Percentiles rank a stretch among this genome's conserved stretches.
phyloP scores from a whole-genome alignment of 2,888 invertebrate species.

The Limnephilus auricula region DNA sequence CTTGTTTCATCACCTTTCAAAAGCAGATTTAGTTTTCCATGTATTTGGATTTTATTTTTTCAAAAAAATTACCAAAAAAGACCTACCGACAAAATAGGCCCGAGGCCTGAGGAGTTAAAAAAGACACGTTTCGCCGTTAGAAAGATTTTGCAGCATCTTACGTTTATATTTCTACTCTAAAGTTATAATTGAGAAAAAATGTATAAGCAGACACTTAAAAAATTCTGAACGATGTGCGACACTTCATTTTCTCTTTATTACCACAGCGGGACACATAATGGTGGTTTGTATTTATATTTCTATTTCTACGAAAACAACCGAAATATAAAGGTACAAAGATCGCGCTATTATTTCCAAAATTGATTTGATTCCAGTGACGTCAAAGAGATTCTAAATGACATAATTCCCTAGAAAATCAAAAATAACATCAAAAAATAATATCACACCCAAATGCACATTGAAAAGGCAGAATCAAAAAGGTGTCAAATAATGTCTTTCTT shows the following conservation, averaged over 20 bases:
- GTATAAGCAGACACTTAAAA: not conserved
- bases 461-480: conserved; percentile 21
- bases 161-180: no score
- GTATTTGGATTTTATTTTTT: no score
- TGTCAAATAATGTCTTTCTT: conserved; percentile 17
- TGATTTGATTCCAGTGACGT: conserved; percentile 13
- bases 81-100: no score
- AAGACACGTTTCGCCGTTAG: no score
- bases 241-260: not conserved
- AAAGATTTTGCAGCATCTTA: no score
- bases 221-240: not conserved
- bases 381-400: conserved; percentile 7
- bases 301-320: not conserved
- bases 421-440: conserved; percentile 37
- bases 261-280: not conserved
- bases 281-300: not conserved
- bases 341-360: not conserved
- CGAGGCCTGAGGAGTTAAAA: no score
- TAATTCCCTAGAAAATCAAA: conserved; percentile 17
- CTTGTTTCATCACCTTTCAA: no score
- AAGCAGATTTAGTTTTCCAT: no score
- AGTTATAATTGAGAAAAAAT: no score
- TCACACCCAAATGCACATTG: not conserved
- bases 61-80: no score
- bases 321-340: not conserved